Evolutionary conservation across 2,888 invertebrate genomes (phyloP).

Genomic region (Nephrocerus scutellatus): DNA sequence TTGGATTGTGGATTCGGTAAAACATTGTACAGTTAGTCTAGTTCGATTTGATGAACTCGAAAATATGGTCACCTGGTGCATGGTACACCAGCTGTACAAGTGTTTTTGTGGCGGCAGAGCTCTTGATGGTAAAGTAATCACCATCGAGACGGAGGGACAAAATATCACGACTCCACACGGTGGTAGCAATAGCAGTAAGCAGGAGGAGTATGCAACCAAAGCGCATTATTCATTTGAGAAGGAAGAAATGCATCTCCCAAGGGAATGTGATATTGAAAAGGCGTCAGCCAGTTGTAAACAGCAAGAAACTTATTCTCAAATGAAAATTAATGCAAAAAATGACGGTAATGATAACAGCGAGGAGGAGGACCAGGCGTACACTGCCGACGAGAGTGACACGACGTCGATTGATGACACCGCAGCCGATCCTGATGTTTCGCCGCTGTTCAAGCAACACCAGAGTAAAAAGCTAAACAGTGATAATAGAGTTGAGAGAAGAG

Average conservation of each 20-base stretch:
- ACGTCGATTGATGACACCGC: no score
- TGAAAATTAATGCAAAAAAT: not conserved
- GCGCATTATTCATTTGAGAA: conserved; percentile 42
- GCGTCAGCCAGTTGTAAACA: not conserved
- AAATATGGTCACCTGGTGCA: conserved; percentile 58
- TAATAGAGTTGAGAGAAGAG: no score
- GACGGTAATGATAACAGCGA: not conserved
- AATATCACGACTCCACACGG: conserved; percentile 22
- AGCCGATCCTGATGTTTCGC: no score
- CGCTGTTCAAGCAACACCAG: no score
- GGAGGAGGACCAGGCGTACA: not conserved
- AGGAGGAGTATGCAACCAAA: conserved; percentile 18
- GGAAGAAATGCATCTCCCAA: conserved; percentile 19
- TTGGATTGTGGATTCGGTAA: conserved; percentile 29
- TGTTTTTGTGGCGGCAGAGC: conserved; percentile 56
- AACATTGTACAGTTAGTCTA: conserved; percentile 39
- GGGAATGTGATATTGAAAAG: no score
- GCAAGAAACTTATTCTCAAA: not conserved
- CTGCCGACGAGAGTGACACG: no score
- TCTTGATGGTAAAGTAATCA: conserved; percentile 34
- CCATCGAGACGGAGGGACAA: conserved; percentile 35
- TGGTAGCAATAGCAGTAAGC: not conserved
- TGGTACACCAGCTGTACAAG: conserved; percentile 59
- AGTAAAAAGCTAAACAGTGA: no score
- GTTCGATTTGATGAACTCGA: conserved; percentile 36